A percentile compares a stretch with the other conserved stretches of the same genome.
Conservation (phyloP, 2,797 vertebrate species). For the Phataginus tricuspis region DNA sequence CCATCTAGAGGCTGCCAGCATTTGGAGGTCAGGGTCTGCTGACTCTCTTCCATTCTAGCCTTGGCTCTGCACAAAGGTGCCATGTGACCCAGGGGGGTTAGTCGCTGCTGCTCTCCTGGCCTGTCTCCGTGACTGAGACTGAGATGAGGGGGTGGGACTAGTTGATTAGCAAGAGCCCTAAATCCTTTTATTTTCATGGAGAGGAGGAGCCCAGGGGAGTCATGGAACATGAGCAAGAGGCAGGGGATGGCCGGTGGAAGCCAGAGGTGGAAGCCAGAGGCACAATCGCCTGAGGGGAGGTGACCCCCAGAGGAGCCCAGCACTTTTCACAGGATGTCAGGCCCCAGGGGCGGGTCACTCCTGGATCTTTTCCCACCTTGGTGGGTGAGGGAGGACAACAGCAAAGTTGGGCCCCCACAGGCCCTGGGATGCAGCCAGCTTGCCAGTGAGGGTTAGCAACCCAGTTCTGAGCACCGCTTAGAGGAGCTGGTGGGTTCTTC, state of each 20-base stretch:
- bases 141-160: not conserved
- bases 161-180: too few species aligned
- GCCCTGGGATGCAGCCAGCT: not conserved
- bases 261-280: not conserved
- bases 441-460: not conserved
- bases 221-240: not conserved
- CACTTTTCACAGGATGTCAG: not conserved
- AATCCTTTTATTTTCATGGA: not conserved
- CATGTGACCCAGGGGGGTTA: fast-evolving
- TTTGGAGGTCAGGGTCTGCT: not conserved
- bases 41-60: not conserved
- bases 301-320: not conserved
- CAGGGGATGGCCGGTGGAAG: not conserved
- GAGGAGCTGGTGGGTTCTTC: not conserved
- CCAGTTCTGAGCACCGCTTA: not conserved
- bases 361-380: not conserved
- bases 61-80: not conserved
- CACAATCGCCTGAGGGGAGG: not conserved
- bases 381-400: not conserved
- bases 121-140: not conserved
- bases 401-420: not conserved
- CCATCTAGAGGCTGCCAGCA: not conserved
- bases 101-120: not conserved
- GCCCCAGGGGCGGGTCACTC: not conserved
- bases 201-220: not conserved